Conservation (phyloP, 2,113 vertebrate species). For the Otis tarda region DNA sequence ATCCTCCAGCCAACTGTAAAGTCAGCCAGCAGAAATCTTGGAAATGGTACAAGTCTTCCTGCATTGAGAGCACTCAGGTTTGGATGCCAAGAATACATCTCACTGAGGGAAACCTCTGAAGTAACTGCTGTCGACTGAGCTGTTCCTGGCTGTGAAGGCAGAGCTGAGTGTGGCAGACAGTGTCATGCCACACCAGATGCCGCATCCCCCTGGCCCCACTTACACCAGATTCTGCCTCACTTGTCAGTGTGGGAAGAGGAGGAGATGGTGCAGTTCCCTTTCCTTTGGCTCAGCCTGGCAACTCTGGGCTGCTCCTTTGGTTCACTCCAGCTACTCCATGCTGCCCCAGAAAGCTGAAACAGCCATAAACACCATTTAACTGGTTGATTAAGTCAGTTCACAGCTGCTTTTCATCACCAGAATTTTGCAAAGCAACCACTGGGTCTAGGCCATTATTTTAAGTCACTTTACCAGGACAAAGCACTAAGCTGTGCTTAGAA, state of each 20-base stretch:
- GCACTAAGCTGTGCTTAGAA: not conserved
- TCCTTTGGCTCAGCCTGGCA: not conserved
- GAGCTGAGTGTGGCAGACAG: constrained; percentile 45
- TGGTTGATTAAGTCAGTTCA: not conserved
- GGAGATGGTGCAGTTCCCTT: not conserved
- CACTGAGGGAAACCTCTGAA: constrained; percentile 55
- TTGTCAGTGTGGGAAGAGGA: not conserved
- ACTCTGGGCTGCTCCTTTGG: not conserved
- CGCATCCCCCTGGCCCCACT: not conserved
- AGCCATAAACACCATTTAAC: not conserved
- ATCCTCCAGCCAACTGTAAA: constrained; percentile 61
- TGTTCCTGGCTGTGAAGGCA: constrained; percentile 41
- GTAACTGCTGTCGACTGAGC: constrained; percentile 32
- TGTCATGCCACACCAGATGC: constrained; percentile 28
- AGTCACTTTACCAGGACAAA: not conserved
- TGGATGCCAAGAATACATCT: constrained; percentile 60
- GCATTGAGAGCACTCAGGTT: not conserved
- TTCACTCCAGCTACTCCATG: not conserved
- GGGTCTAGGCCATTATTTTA: not conserved
- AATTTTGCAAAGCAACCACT: not conserved
- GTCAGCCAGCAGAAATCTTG: constrained; percentile 62
- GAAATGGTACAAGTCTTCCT: constrained; percentile 56
- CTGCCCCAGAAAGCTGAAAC: not conserved
- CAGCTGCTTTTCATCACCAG: constrained; percentile 14
- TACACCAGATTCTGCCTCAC: not conserved